Conservation (phyloP, 1,140 invertebrate species). For the Lasioglossum albipes region DNA sequence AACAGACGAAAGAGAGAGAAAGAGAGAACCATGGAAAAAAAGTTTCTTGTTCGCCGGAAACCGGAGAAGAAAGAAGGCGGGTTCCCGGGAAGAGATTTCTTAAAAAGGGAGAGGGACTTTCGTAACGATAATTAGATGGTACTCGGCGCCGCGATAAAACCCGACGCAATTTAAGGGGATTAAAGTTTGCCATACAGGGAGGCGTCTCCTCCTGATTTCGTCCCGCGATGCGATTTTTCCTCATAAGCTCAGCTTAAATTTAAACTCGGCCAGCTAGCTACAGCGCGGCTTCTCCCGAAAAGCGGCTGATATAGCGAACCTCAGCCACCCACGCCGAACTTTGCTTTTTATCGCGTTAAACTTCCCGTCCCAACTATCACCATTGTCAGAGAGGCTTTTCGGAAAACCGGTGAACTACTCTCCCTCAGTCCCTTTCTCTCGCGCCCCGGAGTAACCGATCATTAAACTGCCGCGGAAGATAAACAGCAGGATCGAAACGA, state of each 20-base stretch:
- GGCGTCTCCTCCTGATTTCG: conserved; percentile 1
- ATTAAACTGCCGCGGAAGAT: neutral
- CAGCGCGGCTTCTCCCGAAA: conserved; percentile 2
- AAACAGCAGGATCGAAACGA: neutral
- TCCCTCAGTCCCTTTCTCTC: too few species aligned
- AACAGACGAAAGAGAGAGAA: too few species aligned
- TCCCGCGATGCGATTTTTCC: conserved; percentile 19
- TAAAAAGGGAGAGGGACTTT: neutral
- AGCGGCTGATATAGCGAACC: conserved; percentile 6
- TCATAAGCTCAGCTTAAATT: conserved; percentile 40
- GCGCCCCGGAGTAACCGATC: neutral
- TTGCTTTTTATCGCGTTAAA: conserved; percentile 23
- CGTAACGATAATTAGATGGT: conserved; percentile 17
- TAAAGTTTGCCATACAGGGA: conserved; percentile 14
- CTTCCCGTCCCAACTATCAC: neutral
- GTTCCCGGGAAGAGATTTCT: neutral
- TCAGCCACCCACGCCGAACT: neutral
- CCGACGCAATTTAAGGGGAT: neutral
- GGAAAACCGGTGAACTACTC: neutral
- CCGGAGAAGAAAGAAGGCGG: neutral
- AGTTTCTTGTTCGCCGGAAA: neutral
- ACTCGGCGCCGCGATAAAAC: neutral
- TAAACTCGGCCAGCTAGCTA: conserved; percentile 26
- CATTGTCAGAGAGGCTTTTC: neutral
- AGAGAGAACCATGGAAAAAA: neutral